Conservation (phyloP, 1,140 invertebrate species). For the Trichoplusia ni region DNA sequence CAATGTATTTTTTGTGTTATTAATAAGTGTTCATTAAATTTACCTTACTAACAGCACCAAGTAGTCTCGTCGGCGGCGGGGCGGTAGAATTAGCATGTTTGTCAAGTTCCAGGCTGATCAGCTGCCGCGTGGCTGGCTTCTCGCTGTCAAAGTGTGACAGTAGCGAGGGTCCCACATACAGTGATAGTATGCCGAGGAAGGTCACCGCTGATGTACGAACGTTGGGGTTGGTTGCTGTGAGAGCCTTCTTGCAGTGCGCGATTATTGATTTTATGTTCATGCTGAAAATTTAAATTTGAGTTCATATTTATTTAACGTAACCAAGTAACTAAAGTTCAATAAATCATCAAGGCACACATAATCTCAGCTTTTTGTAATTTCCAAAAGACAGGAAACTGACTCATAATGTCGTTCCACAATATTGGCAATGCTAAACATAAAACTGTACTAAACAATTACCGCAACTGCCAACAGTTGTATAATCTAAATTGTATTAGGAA, state of each 20-base stretch:
- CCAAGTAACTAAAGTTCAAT: no score
- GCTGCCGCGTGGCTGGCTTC: slow-evolving; percentile 91
- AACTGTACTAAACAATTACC: no score
- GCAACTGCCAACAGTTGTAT: no score
- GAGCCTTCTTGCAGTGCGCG: slow-evolving; percentile 91
- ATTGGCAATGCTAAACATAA: no score
- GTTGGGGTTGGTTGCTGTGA: slow-evolving; percentile 91
- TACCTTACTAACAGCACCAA: slow-evolving; percentile 72
- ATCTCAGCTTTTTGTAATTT: no score
- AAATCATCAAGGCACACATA: no score
- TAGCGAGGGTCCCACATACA: slow-evolving; percentile 90
- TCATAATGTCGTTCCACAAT: no score
- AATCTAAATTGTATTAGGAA: no score
- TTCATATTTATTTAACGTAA: no score
- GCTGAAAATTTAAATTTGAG: slow-evolving; percentile 65
- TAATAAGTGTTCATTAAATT: neutral
- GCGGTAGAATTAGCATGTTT: slow-evolving; percentile 88
- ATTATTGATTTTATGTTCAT: slow-evolving; percentile 91
- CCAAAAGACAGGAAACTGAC: no score
- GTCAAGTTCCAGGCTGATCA: slow-evolving; percentile 94
- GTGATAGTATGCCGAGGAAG: slow-evolving; percentile 86
- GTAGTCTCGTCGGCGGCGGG: slow-evolving; percentile 85
- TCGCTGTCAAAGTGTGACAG: slow-evolving; percentile 93
- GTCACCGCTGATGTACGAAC: slow-evolving; percentile 89
- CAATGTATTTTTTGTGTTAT: no score